phyloP scores from a whole-genome alignment of 2,888 invertebrate genomes.

The Zygogramma bicolorata region DNA sequence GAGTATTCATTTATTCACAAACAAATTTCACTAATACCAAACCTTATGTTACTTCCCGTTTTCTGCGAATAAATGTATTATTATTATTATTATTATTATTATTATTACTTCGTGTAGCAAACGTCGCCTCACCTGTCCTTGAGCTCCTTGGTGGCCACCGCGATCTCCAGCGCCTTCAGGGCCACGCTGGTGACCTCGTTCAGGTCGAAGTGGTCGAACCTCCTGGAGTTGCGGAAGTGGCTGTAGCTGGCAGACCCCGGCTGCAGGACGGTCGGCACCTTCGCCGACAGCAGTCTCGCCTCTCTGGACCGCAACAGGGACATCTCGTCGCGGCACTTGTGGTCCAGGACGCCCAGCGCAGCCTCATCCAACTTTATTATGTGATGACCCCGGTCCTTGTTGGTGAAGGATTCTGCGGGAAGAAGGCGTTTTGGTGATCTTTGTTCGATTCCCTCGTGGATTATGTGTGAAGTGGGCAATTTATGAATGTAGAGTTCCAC shows the following conservation, averaged over 20 bases:
- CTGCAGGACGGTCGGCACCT: conserved; percentile 62
- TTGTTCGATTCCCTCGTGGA: no score
- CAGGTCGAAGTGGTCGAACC: conserved; percentile 62
- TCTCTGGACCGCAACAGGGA: conserved; percentile 63
- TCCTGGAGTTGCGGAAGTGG: conserved; percentile 63
- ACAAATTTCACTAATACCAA: no score
- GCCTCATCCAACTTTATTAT: conserved; percentile 48
- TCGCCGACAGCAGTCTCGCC: conserved; percentile 58
- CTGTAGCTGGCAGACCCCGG: conserved; percentile 65
- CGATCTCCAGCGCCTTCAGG: conserved; percentile 68
- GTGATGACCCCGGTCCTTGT: conserved; percentile 46
- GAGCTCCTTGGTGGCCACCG: conserved; percentile 68
- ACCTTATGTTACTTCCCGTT: no score
- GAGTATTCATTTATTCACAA: no score
- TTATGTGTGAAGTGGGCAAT: no score
- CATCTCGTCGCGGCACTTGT: conserved; percentile 61
- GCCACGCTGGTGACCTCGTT: conserved; percentile 65
- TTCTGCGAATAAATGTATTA: no score
- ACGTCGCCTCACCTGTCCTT: conserved; percentile 67
- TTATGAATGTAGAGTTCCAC: no score
- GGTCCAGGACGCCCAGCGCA: conserved; percentile 50
- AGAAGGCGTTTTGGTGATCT: no score
- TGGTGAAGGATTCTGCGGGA: conserved; percentile 24
- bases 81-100: no score
- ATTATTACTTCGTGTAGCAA: no score